Evolutionary conservation across 2,797 vertebrate genomes (phyloP), one percentile per base, ranked within the genome.

Genomic region (Clarias pachynema): DNA sequence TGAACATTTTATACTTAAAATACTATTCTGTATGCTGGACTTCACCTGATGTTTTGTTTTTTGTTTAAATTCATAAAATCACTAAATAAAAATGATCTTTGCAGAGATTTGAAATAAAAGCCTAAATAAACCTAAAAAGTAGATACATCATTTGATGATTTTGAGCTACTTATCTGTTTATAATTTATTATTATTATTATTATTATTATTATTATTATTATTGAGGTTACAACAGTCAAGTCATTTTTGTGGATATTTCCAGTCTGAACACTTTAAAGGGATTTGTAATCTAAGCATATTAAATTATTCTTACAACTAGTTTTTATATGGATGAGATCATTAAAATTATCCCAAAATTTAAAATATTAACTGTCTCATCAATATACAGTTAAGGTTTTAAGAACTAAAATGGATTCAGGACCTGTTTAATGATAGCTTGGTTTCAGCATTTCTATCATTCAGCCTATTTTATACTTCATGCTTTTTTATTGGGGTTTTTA

Each of bases 1-100:
- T 86, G 87, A 77, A 87, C 88, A 89, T 91, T 93, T 89, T 91
- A 73, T 86, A 89, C 89, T 86, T 90, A 80, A 78, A 89, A 83
- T 57, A 83, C 78, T 87, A 88, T 44, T 91, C 85, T 86, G 89
- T 89, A 10, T 69, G 40, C 31, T 40, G 40, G 63, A 59, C 4
- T 44, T 84, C 56, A 22, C 12, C 29, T 31, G 5, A 14, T 53
- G 16, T n/a, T 14, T 69, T 79, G 31, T 34, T 26, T 77, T 40
- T 49, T 20, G 22, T 74, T 34, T 20, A 18, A 73, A 85, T 53
- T 60, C 3, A 62, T 7, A 16, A 14, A 44, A 44, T 72, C 24
- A 26, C 24, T 31, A 0, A 40, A 49, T 49, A 12, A 12, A 24
- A 31, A 78, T 14, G 1, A 68, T 49, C 70, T 7, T 74, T 16